Evolutionary conservation across 2,797 vertebrate genomes (phyloP).

Genomic region (Danio jaintianensis): DNA sequence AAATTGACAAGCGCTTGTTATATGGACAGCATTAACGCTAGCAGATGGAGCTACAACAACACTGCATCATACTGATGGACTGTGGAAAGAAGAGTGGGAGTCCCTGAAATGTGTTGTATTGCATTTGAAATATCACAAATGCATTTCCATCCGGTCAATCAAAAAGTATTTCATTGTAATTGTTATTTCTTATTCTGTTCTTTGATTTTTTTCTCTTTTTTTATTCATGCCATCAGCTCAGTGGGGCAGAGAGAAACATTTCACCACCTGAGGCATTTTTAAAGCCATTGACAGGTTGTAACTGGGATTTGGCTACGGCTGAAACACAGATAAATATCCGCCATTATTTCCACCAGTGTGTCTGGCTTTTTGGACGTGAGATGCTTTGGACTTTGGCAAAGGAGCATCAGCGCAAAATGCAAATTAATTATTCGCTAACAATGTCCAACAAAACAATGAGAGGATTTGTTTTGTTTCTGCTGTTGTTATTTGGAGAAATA

Average conservation of each 20-base stretch:
- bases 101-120: slow-evolving; percentile 67
- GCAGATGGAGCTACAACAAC: slow-evolving; percentile 76
- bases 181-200: too few species aligned
- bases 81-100: slow-evolving; percentile 72
- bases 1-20: slow-evolving; percentile 80
- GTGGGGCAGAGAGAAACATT: background rate
- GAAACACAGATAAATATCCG: slow-evolving; percentile 78
- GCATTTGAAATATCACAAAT: slow-evolving; percentile 49
- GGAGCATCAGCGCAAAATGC: slow-evolving; percentile 56
- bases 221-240: slow-evolving; percentile 1
- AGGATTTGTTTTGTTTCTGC: slow-evolving; percentile 54
- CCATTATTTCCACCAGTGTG: slow-evolving; percentile 72
- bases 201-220: background rate
- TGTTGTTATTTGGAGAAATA: slow-evolving; percentile 46
- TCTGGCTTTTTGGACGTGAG: slow-evolving; percentile 55
- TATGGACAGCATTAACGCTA: slow-evolving; percentile 74
- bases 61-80: slow-evolving; percentile 62
- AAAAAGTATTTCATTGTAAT: background rate
- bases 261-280: slow-evolving; percentile 41
- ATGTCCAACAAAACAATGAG: slow-evolving; percentile 48
- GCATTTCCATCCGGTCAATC: slow-evolving; percentile 16
- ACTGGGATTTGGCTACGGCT: slow-evolving; percentile 69
- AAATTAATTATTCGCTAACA: slow-evolving; percentile 61
- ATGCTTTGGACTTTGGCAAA: slow-evolving; percentile 45
- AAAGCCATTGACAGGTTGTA: slow-evolving; percentile 64